Evolutionary conservation across 2,797 vertebrate genomes (phyloP).

Genomic region (Odontamblyopus rebecca): DNA sequence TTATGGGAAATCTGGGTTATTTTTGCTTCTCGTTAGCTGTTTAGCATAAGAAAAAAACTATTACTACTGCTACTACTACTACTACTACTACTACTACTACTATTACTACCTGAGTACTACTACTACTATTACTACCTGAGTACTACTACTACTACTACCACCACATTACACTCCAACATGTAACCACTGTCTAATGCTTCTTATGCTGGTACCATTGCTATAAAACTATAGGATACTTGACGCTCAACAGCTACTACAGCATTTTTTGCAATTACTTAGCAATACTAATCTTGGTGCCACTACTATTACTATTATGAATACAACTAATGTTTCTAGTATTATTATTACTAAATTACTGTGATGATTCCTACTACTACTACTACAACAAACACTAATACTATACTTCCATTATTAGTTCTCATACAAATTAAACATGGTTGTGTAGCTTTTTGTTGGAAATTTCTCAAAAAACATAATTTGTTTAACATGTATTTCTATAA

Average conservation of each 20-base stretch:
- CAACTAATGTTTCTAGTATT: neutral
- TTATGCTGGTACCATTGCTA: neutral
- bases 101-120: neutral
- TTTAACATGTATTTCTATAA: no score
- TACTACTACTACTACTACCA: no score
- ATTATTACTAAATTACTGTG: neutral
- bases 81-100: neutral
- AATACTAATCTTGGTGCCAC: no score
- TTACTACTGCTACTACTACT: neutral
- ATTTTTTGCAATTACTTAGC: no score
- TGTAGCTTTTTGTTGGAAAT: neutral
- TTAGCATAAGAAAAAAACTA: neutral
- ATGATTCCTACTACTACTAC: no score
- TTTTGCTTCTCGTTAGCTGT: neutral
- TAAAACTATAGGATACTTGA: neutral
- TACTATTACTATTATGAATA: no score
- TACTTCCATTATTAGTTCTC: no score
- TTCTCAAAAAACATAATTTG: no score
- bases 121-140: neutral
- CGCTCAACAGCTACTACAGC: no score
- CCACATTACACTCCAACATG: neutral
- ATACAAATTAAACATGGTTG: no score
- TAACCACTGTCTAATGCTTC: neutral
- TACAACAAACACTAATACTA: no score
- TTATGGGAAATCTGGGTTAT: conserved; percentile 2